Base-by-base conservation (phyloP, 2,797 vertebrate genomes). In the Mormyrus proboscirostris region DNA sequence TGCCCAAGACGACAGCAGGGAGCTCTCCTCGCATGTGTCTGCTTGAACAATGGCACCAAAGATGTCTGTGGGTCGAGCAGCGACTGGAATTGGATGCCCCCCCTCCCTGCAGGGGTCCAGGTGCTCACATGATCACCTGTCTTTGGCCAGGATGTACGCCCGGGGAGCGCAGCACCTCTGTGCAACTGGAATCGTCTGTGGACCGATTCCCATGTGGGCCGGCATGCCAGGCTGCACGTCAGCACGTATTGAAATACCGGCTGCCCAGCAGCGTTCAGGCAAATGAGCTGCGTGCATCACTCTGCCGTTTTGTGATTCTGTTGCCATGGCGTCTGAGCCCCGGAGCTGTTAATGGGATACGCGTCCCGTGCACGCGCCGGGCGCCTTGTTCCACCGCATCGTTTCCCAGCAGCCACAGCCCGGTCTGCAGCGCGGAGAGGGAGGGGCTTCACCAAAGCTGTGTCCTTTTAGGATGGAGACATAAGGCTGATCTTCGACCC, bases 291-390 rank as follows among this genome's bases (percentile, higher is more conserved):
- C 25, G 6, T 10, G 22, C 19, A 49, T 51, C 83, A 51, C 83
- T 85, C 83, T 29, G 49, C 22, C 22, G 10, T 50, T 50, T 85
- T 85, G 83, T 85, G 83, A 85, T 85, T 85, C 49, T 9, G 83
- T 85, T 85, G 83, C 83, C 83, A 85, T 85, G 83, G 49, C 8
- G n/a, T 85, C 83, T 10, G 9, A 50, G 83, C 83, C n/a, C 49
- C 12, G 10, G 10, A 49, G 83, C 49, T 12, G 83, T 85, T 85
- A 85, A 85, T 85, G 49, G 83, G 44, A 51, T 51, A 50, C 10
- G 12, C 49, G 3, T 85, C 44, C 10, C 12, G 2, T 85, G 83
- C 49, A 14, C 22, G 83, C n/a, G 47, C 22, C 2, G 12, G 29
- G 22, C 16, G 44, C 16, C 38, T 83, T 10, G 41, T 22, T 50